These are phyloP conservation scores for Lasioglossum marginatum DNA, from an alignment of 2,888 invertebrate species.

Conservation along the genomic window DNA sequence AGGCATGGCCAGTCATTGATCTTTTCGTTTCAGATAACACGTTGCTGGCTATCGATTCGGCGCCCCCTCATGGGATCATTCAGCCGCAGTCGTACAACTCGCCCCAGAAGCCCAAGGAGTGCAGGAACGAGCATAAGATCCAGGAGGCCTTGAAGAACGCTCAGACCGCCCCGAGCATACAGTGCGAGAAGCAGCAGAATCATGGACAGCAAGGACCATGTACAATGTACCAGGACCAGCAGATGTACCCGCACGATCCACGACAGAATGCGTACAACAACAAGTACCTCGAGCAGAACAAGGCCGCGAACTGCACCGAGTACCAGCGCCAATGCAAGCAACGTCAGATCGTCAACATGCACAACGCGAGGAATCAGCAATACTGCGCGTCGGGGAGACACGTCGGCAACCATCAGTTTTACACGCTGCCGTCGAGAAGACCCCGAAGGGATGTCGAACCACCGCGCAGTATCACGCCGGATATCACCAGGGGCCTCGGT, in stretches of 20 bases:
- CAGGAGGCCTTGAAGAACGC: conserved; percentile 64
- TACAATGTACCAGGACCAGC: conserved; percentile 20
- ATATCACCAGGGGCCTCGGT: conserved; percentile 85
- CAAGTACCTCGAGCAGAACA: conserved; percentile 27
- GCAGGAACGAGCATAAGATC: conserved; percentile 61
- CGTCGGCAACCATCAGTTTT: conserved; percentile 77
- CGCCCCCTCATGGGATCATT: conserved; percentile 63
- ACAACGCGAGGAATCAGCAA: conserved; percentile 73
- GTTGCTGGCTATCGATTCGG: conserved; percentile 76
- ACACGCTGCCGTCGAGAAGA: conserved; percentile 85
- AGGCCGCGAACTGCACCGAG: conserved; percentile 41
- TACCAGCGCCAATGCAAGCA: conserved; percentile 50
- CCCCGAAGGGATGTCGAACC: conserved; percentile 83
- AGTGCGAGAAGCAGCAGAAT: conserved; percentile 49
- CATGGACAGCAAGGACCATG: conserved; percentile 50
- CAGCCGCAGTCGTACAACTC: conserved; percentile 78
- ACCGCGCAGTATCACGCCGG: conserved; percentile 85
- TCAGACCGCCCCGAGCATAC: not conserved
- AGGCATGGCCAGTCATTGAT: conserved; percentile 1
- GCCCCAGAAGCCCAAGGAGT: conserved; percentile 73
- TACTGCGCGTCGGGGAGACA: conserved; percentile 46
- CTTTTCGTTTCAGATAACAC: conserved; percentile 80
- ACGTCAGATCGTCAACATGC: conserved; percentile 62
- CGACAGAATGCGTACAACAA: conserved; percentile 57
- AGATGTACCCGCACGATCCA: conserved; percentile 53